Evolutionary conservation across 2,888 invertebrate species (phyloP).

Genomic region (Andrena marginata): DNA sequence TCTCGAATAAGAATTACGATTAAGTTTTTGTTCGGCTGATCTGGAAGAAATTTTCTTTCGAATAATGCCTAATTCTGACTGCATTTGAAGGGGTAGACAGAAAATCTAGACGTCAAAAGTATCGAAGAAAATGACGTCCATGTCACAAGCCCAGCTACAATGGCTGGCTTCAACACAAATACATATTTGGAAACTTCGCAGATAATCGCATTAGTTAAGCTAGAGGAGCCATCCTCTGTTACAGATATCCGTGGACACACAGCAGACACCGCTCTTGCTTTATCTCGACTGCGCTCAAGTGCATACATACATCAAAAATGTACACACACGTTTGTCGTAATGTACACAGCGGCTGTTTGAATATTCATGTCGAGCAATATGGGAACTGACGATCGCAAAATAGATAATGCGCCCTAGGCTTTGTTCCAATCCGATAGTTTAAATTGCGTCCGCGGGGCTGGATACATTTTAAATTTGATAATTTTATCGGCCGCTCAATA

Average conservation of each 20-base stretch:
- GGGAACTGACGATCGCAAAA: slow-evolving; percentile 59
- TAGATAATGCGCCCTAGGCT: slow-evolving; percentile 54
- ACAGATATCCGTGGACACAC: slow-evolving; percentile 48
- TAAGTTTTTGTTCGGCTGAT: too few relatives aligned
- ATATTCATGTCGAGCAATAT: slow-evolving; percentile 66
- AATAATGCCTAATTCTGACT: too few relatives aligned
- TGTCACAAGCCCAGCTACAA: too few relatives aligned
- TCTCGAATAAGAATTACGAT: too few relatives aligned
- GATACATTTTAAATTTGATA: slow-evolving; percentile 47
- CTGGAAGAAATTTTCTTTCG: too few relatives aligned
- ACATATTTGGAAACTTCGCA: too few relatives aligned
- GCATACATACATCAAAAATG: slow-evolving; percentile 57
- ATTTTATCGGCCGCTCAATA: slow-evolving; percentile 50
- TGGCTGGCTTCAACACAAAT: too few relatives aligned
- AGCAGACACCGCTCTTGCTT: slow-evolving; percentile 31
- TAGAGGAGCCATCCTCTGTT: slow-evolving; percentile 6
- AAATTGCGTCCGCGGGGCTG: slow-evolving; percentile 19
- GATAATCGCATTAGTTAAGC: background rate
- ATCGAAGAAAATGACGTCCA: too few relatives aligned
- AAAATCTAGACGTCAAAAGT: too few relatives aligned
- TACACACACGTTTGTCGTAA: slow-evolving; percentile 51
- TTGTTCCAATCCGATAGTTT: slow-evolving; percentile 44
- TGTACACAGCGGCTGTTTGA: slow-evolving; percentile 45
- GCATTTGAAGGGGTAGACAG: too few relatives aligned
- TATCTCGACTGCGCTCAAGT: slow-evolving; percentile 40